Base-by-base conservation (phyloP, 2,888 invertebrate species). In the Arctia plantaginis region DNA sequence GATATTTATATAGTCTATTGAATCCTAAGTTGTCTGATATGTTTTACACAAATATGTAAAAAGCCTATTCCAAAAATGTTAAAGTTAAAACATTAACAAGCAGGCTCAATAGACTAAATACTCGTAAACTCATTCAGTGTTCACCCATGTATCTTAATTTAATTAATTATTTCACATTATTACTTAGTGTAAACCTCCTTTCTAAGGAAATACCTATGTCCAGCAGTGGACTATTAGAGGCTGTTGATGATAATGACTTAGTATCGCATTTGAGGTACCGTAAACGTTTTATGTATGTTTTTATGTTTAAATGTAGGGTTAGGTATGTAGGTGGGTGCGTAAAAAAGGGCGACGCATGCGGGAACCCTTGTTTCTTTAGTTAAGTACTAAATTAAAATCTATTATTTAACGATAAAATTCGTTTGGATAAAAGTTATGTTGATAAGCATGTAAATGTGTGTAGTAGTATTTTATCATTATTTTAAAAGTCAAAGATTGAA, bases 401-500 rank as follows among this genome's bases (percentile, higher is more conserved):
- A n/a, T n/a, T n/a, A n/a, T n/a, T n/a, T n/a, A n/a, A n/a, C n/a
- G n/a, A n/a, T n/a, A n/a, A n/a, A 13, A 27, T 4, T 27, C 0
- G 59, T 27, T 6, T 13, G 3, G 15, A 59, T 13, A 13, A 59
- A 13, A 27, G 12, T 59, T 10, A 59, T 27, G 15, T 27, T 59
- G 27, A 20, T 66, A 47, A 13, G 1, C 2, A n/a, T n/a, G n/a
- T 55, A n/a, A n/a, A 55, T 55, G n/a, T 3, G 23, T 20, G 51
- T 55, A 23, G 8, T 55, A 6, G 13, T 33, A 39, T 69, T 35
- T 18, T 23, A n/a, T n/a, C 18, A 3, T 18, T 13, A 13, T 27
- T 33, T 67, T 66, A 74, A 73, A 80, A 77, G 73, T 81, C 79
- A 78, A 83, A 87, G 85, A 87, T 87, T 84, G 83, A 82, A 85